Evolutionary conservation across 2,797 vertebrate genomes (phyloP).

Genomic region (Enteromius afrohamiltoni): DNA sequence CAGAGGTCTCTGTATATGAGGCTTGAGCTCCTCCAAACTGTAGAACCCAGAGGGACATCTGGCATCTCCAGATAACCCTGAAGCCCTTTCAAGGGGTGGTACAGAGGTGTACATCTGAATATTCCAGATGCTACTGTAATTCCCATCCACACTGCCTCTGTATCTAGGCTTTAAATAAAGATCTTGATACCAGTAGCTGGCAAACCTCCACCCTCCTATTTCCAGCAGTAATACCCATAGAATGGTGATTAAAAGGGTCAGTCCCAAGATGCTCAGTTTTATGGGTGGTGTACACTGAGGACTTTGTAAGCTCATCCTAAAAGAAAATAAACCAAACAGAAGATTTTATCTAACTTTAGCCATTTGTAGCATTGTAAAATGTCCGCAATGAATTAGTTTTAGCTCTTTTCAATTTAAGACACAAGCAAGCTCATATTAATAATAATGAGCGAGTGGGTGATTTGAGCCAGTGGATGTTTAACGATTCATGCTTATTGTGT

Average conservation of each 20-base stretch:
- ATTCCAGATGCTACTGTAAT: constrained; percentile 72
- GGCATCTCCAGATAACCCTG: constrained; percentile 19
- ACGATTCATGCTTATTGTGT: no score
- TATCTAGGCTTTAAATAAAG: constrained; percentile 72
- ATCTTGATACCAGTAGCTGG: constrained; percentile 74
- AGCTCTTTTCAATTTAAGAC: background rate
- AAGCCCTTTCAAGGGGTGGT: constrained; percentile 44
- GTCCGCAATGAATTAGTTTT: background rate
- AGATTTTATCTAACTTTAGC: background rate
- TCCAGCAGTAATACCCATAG: constrained; percentile 76
- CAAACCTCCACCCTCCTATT: constrained; percentile 34
- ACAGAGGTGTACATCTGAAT: constrained; percentile 71
- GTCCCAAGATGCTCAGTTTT: constrained; percentile 70
- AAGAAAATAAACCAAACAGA: constrained; percentile 20
- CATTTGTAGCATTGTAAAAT: background rate
- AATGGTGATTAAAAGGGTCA: constrained; percentile 72
- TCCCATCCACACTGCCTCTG: constrained; percentile 70
- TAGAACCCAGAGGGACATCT: constrained; percentile 81
- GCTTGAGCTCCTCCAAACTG: constrained; percentile 76
- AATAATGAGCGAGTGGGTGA: background rate
- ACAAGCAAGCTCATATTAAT: background rate
- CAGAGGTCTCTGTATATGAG: constrained; percentile 76
- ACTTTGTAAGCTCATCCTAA: constrained; percentile 69
- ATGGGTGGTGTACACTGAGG: constrained; percentile 61
- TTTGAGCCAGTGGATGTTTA: no score